These are phyloP conservation scores for Drosophila atripex DNA, from an alignment of 2,888 invertebrate genomes.

Conservation along the genomic window DNA sequence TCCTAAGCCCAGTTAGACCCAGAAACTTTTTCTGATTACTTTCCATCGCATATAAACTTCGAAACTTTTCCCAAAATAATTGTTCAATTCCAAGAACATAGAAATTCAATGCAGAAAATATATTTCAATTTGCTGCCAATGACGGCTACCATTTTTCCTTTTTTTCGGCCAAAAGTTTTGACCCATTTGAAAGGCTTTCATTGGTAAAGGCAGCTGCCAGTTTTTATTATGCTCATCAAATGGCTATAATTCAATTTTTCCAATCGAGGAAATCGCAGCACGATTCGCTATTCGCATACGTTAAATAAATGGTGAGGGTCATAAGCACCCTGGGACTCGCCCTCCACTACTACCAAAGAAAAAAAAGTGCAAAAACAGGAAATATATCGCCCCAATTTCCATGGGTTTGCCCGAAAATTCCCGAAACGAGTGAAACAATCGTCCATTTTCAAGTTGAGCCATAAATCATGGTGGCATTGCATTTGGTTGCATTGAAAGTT, in stretches of 20 bases:
- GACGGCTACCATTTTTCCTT: slow-evolving; percentile 17
- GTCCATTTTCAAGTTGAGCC: slow-evolving; percentile 41
- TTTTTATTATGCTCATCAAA: slow-evolving; percentile 73
- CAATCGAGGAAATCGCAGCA: slow-evolving; percentile 68
- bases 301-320: slow-evolving; percentile 66
- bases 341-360: slow-evolving; percentile 6
- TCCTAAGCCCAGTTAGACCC: background rate
- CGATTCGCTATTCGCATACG: slow-evolving; percentile 61
- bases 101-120: background rate
- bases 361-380: slow-evolving; percentile 1
- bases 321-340: slow-evolving; percentile 50
- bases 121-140: slow-evolving; percentile 8
- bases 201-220: slow-evolving; percentile 59
- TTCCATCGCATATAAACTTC: background rate
- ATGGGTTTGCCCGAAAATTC: slow-evolving; percentile 17
- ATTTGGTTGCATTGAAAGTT: slow-evolving; percentile 52
- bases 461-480: slow-evolving; percentile 71
- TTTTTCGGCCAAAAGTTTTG: background rate
- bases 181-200: slow-evolving; percentile 20
- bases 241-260: slow-evolving; percentile 76
- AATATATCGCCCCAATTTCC: slow-evolving; percentile 21
- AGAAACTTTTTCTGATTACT: background rate
- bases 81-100: background rate
- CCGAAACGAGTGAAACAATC: slow-evolving; percentile 36
- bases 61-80: background rate